Percentiles rank a stretch among this genome's conserved stretches.
Conservation (phyloP, 2,113 vertebrate species). For the Xiphophorus hellerii region DNA sequence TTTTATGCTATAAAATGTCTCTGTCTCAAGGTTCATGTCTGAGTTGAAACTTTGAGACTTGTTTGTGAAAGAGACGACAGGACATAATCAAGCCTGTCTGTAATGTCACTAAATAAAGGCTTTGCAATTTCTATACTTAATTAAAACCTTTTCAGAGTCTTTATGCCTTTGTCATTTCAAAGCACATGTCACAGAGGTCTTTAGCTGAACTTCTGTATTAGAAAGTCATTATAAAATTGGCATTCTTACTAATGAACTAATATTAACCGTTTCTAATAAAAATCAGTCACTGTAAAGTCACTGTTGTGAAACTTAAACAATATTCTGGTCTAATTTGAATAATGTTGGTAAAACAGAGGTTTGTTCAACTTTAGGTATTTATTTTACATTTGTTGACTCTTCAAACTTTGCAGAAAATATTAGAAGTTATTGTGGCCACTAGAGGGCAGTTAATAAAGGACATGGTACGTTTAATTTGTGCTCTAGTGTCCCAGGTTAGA, state of each 20-base stretch:
- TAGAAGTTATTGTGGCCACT: not conserved
- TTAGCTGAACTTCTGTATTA: not conserved
- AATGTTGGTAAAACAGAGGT: not conserved
- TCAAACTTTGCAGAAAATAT: not conserved
- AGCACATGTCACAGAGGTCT: not conserved
- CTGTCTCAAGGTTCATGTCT: slow-evolving; percentile 41
- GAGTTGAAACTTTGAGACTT: slow-evolving; percentile 19
- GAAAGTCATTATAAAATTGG: not conserved
- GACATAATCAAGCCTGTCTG: not conserved
- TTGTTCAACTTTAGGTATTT: not conserved
- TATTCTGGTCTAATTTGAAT: not conserved
- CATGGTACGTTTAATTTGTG: no score
- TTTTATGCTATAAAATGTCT: slow-evolving; percentile 37
- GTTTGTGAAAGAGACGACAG: not conserved
- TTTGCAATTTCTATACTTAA: not conserved
- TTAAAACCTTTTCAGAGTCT: not conserved
- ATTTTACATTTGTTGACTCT: not conserved
- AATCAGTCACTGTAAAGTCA: not conserved
- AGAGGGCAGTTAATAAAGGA: not conserved
- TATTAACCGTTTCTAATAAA: not conserved
- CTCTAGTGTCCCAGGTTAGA: no score
- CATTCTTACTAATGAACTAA: not conserved
- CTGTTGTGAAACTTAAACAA: not conserved
- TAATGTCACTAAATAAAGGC: not conserved
- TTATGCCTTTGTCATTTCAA: not conserved